Conservation (phyloP, 1,140 invertebrate species). For the Elymnias hypermnestra region DNA sequence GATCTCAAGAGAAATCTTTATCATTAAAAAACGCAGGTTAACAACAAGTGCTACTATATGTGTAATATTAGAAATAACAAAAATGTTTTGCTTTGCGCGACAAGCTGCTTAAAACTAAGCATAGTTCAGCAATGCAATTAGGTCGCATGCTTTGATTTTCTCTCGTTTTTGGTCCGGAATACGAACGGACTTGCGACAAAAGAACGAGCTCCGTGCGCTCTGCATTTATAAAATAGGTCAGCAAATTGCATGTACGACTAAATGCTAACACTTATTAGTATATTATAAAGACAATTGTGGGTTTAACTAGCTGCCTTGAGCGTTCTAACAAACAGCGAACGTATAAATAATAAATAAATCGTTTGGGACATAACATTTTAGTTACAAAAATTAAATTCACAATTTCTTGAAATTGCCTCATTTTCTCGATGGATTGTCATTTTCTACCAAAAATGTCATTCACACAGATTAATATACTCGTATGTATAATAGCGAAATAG, state of each 20-base stretch:
- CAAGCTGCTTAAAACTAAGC: constrained; percentile 17
- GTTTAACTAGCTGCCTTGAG: background rate
- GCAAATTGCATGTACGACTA: constrained; percentile 6
- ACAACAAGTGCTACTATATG: too few species aligned
- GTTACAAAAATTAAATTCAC: too few species aligned
- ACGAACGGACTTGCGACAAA: constrained; percentile 18
- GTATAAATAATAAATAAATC: background rate
- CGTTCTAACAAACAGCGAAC: background rate
- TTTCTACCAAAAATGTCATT: too few species aligned
- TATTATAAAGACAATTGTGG: constrained; percentile 2
- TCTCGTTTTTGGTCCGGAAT: constrained; percentile 21
- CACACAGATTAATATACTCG: too few species aligned
- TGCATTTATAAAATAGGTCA: constrained; percentile 14
- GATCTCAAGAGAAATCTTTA: too few species aligned
- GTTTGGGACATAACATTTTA: too few species aligned
- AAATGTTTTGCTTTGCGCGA: too few species aligned
- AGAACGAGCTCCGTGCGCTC: constrained; percentile 16
- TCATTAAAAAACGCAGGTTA: too few species aligned
- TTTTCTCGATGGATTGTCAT: too few species aligned
- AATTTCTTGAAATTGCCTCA: too few species aligned
- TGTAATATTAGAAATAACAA: too few species aligned
- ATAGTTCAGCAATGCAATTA: constrained; percentile 23
- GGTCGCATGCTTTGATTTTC: constrained; percentile 25
- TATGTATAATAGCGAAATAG: too few species aligned
- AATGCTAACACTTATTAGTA: constrained; percentile 6